Percentiles rank a stretch among this genome's conserved stretches.
Conservation (phyloP, 2,113 vertebrate species). For the Hydrochoerus hydrochaeris region DNA sequence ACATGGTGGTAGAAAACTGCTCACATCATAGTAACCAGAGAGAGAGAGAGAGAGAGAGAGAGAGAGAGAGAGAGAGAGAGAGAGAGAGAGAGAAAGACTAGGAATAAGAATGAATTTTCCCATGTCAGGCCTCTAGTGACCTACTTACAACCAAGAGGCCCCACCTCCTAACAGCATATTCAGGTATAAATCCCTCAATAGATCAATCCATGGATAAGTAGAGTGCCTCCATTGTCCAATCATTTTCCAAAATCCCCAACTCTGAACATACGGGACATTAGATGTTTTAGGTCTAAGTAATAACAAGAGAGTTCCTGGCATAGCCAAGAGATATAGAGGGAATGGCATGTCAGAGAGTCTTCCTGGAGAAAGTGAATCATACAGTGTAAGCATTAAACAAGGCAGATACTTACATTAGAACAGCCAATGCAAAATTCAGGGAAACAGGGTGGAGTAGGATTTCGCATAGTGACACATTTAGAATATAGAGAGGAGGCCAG, state of each 20-base stretch:
- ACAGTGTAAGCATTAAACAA: neutral
- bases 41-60: neutral
- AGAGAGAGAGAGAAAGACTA: neutral
- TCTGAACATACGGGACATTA: neutral
- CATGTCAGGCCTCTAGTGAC: neutral
- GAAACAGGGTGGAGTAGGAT: neutral
- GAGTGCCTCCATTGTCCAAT: too few species aligned
- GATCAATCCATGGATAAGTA: neutral
- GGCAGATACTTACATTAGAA: neutral
- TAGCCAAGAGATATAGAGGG: neutral
- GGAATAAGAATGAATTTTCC: neutral
- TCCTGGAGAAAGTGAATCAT: neutral
- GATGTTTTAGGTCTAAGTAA: neutral
- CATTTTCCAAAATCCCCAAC: neutral
- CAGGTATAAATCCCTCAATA: neutral
- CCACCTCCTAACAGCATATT: neutral
- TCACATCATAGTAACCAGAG: neutral
- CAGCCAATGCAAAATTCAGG: neutral
- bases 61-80: too few species aligned
- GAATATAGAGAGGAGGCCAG: neutral
- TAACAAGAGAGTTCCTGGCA: accelerated
- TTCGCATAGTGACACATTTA: too few species aligned
- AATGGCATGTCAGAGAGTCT: neutral
- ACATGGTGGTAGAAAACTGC: neutral
- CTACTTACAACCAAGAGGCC: neutral